Evolutionary conservation across 2,888 invertebrate species (phyloP).

Genomic region (Aphidoletes aphidimyza): DNA sequence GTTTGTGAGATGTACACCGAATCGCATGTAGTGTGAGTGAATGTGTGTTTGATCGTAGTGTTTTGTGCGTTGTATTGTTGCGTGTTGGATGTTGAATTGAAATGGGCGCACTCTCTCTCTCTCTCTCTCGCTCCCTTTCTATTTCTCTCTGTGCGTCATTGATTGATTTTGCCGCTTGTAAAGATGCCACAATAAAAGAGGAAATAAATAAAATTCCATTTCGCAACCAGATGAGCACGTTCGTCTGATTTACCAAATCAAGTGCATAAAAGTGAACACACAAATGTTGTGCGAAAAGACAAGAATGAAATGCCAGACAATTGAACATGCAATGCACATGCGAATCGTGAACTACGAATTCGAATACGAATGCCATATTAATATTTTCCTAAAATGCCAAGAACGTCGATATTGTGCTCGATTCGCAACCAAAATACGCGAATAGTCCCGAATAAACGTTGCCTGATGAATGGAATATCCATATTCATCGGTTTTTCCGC

Average conservation of each 20-base stretch:
- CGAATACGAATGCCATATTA: conserved; percentile 24
- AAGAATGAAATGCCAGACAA: conserved; percentile 1
- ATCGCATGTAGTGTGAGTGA: not conserved
- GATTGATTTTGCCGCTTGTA: conserved; percentile 53
- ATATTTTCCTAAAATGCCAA: conserved; percentile 29
- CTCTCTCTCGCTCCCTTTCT: too few species aligned
- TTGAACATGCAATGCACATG: conserved; percentile 20
- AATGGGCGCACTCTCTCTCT: too few species aligned
- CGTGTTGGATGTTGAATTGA: not conserved
- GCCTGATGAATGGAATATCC: too few species aligned
- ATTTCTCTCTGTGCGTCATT: conserved; percentile 6
- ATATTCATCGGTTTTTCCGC: too few species aligned
- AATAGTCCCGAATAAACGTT: not conserved
- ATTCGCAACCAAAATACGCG: not conserved
- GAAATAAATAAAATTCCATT: conserved; percentile 51
- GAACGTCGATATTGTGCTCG: not conserved
- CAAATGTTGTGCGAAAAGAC: too few species aligned
- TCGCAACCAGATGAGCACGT: conserved; percentile 36
- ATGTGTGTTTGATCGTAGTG: not conserved
- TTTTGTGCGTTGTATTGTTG: not conserved
- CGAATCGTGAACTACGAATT: too few species aligned
- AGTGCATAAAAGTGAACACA: conserved; percentile 26
- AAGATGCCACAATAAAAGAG: conserved; percentile 41
- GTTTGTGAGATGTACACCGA: not conserved
- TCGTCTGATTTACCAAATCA: conserved; percentile 45